Conservation (phyloP, 2,888 invertebrate genomes). For the Salticus scenicus region DNA sequence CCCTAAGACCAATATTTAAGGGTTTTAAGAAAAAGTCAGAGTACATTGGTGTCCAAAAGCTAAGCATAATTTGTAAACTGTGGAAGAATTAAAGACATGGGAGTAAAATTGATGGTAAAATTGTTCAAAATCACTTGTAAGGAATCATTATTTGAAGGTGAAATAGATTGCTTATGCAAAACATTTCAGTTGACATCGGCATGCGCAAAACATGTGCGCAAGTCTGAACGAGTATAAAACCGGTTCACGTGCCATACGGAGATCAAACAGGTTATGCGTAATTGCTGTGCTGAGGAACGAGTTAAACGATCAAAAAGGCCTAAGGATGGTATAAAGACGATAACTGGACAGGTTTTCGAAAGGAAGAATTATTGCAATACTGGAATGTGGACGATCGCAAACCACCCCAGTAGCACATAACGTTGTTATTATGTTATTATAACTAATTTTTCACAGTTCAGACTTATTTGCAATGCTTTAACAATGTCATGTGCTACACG, state of each 20-base stretch:
- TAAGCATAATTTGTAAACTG: neutral
- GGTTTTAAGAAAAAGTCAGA: too few relatives aligned
- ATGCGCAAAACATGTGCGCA: neutral
- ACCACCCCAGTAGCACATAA: too few relatives aligned
- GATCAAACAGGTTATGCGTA: neutral
- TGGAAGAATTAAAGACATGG: neutral
- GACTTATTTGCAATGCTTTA: too few relatives aligned
- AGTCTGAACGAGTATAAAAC: neutral
- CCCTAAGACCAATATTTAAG: too few relatives aligned
- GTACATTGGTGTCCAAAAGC: neutral
- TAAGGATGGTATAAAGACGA: neutral
- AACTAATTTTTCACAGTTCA: too few relatives aligned
- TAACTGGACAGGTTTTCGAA: slow-evolving; percentile 7
- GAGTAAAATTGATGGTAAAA: neutral
- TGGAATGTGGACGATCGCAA: neutral
- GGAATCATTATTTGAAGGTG: neutral
- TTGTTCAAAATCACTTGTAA: neutral
- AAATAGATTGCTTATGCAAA: neutral
- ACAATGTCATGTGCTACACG: too few relatives aligned
- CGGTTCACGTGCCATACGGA: neutral
- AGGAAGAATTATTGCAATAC: slow-evolving; percentile 15
- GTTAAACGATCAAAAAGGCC: neutral
- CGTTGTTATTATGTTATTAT: too few relatives aligned
- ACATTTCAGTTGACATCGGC: neutral
- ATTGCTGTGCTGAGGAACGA: neutral